Base-by-base conservation (phyloP, 2,888 invertebrate genomes). In the Osedax fenrisi region DNA sequence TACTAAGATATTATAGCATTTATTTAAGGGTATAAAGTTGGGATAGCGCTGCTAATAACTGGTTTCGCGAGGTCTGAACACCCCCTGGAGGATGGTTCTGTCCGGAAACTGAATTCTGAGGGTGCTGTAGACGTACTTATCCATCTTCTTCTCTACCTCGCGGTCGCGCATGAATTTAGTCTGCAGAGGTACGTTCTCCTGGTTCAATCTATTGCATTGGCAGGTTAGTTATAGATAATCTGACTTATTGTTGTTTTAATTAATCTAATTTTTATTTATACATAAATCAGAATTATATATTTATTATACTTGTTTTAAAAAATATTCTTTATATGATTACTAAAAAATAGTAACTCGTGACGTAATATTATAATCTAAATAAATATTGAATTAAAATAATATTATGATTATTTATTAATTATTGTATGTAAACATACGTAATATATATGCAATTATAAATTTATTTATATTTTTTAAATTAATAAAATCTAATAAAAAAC, bases 71-170 rank as follows among this genome's bases (percentile, higher is more conserved):
- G 93, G 91, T 78, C 87, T 86, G 81, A 95, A 95, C 61, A 90
- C 87, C 13, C 90, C 94, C 85, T 95, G 95, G 25, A 95, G 86
- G 61, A 94, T 90, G 66, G 90, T 87, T 73, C 90, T 88, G 85
- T 93, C 90, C 1, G 93, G 92, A 84, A 95, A 94, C 82, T 91
- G 90, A 77, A 95, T 86, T 74, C 94, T 87, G 67, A 95, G 89
- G 10, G 93, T 89, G 69, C 90, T 89, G 81, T 89, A 88, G 80
- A 89, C 89, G 84, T 92, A 92, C 78, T 87, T 87, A 73, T 88
- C 87, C 56, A 77, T 26, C 80, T 88, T 88, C 72, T 86, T 85
- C 72, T 89, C 82, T 77, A 88, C 86, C 79, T 89, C 88, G 26
- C 89, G 81, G 78, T 88, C 86, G 66, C 90, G 86, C 80, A 89